Base-by-base conservation (phyloP, 92 coral and sea anemone genomes). In the Pocillopora grandis region DNA sequence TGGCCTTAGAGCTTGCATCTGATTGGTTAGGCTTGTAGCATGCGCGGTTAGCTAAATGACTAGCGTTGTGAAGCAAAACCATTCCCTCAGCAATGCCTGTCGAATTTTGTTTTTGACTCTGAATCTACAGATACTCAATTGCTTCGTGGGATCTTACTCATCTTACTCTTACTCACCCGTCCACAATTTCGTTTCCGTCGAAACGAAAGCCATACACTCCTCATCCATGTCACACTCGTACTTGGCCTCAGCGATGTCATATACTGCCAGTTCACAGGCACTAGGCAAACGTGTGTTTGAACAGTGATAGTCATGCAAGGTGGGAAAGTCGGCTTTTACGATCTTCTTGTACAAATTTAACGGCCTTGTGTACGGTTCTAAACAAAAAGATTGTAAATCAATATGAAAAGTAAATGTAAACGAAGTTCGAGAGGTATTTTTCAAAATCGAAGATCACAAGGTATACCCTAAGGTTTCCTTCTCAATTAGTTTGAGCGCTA, bases 291-390 rank as follows among this genome's bases (percentile, higher is more conserved):
- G 90, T 9, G 98, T 86, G 55, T 89, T 87, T 3, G 65, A 77
- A 63, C 98, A 95, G 71, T 79, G 73, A 82, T 93, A 95, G 88
- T 95, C 98, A 78, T 95, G 96, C 68, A 87, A 70, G 68, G 86
- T 91, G 11, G 98, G 98, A 71, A 91, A 95, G 83, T 95, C 98
- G 5, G 95, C 93, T 55, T 88, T 76, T n/a, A 91, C 89, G 35
- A 90, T 19, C 67, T 66, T 48, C 66, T 82, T 77, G 68, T 85
- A 83, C 72, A 83, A 52, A 31, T 75, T 72, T 9, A 56, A 62
- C 10, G 66, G 33, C 48, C 33, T 23, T 62, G 86, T n/a, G 66
- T 72, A 2, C 37, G 79, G 17, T 83, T 65, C 86, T 83, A 48
- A 23, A 35, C 31, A 8, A 10, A 19, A n/a, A 10, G 35, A 36